Conservation (phyloP, 2,888 invertebrate species). For the Orthosia cruda region DNA sequence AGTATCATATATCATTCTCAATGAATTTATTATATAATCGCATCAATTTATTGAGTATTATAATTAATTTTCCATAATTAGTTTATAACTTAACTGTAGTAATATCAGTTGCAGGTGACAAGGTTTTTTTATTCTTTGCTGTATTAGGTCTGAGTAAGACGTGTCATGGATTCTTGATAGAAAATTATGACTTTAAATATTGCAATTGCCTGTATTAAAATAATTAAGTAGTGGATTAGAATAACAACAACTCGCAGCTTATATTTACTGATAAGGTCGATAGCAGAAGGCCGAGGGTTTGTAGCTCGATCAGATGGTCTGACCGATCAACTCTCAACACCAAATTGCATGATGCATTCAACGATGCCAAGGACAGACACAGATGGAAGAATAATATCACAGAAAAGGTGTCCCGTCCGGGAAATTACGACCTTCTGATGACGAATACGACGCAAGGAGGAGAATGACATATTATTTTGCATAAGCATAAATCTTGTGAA, state of each 20-base stretch:
- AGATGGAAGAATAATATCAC: too few relatives aligned
- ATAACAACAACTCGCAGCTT: too few relatives aligned
- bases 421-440: too few relatives aligned
- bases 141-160: not conserved
- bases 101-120: not conserved
- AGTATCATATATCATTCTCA: conserved; percentile 39
- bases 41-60: conserved; percentile 39
- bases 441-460: too few relatives aligned
- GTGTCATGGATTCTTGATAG: not conserved
- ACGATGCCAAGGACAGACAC: too few relatives aligned
- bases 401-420: too few relatives aligned
- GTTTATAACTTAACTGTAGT: conserved; percentile 18
- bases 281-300: too few relatives aligned
- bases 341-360: too few relatives aligned
- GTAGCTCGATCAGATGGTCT: too few relatives aligned
- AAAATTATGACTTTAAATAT: not conserved
- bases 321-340: too few relatives aligned
- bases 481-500: not conserved
- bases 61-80: conserved; percentile 25
- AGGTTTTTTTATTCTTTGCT: not conserved
- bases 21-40: conserved; percentile 34
- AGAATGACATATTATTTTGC: not conserved
- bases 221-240: too few relatives aligned
- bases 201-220: not conserved
- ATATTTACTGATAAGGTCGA: too few relatives aligned